These are phyloP conservation scores for Macrotrachela quadricornifera DNA, from an alignment of 1,140 invertebrate species.

Conservation along the genomic window DNA sequence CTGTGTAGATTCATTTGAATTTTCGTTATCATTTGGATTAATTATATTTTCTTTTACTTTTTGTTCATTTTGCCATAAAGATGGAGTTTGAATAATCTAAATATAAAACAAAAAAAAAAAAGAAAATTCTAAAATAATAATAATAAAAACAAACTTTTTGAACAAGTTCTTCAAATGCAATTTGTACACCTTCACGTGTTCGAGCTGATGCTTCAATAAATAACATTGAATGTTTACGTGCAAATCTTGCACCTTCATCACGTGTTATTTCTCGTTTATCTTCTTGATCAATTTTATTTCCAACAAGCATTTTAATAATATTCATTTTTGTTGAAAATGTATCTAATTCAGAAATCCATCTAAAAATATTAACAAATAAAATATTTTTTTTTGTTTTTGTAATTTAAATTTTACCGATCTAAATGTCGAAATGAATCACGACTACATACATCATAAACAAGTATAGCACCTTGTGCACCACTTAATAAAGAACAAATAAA, in stretches of 20 bases:
- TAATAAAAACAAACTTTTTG: background rate
- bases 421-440: conserved; percentile 35
- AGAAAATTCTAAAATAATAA: too few species aligned
- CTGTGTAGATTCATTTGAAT: too few species aligned
- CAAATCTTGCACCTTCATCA: conserved; percentile 80
- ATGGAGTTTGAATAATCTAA: conserved; percentile 5
- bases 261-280: conserved; percentile 51
- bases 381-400: too few species aligned
- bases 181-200: conserved; percentile 76
- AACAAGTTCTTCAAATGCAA: conserved; percentile 89
- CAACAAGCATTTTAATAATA: conserved; percentile 88
- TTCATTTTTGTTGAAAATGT: conserved; percentile 78
- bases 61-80: background rate
- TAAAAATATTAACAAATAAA: conserved; percentile 45
- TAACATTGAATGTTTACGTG: conserved; percentile 73
- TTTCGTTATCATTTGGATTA: too few species aligned
- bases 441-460: conserved; percentile 80
- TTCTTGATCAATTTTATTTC: conserved; percentile 88
- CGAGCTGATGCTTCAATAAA: conserved; percentile 96
- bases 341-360: conserved; percentile 78
- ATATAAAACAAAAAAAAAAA: background rate
- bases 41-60: too few species aligned
- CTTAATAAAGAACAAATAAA: conserved; percentile 43
- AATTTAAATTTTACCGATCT: too few species aligned
- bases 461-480: conserved; percentile 61